Percentiles rank a stretch among this genome's conserved stretches.
Evolutionary conservation across 2,797 vertebrate genomes (phyloP).

Genomic region (Microctenopoma stevenorrisi): DNA sequence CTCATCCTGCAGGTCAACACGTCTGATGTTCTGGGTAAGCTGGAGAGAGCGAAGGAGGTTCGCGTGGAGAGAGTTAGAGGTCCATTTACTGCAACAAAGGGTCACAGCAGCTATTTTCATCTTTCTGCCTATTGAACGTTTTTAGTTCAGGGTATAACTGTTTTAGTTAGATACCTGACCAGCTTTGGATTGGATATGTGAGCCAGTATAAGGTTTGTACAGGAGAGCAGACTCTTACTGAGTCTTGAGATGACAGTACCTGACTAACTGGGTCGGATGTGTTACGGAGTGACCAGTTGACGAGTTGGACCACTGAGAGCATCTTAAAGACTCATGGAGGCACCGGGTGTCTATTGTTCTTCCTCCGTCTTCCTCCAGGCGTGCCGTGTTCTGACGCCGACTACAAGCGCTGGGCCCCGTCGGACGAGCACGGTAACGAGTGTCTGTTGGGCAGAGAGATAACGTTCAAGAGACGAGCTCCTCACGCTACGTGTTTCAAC

Average conservation of each 20-base stretch:
- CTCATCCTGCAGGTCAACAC: slow-evolving; percentile 97
- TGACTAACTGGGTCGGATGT: too few relatives aligned
- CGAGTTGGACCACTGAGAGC: too few relatives aligned
- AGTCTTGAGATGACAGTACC: too few relatives aligned
- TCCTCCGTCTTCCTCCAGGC: slow-evolving; percentile 75
- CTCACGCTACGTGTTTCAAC: slow-evolving; percentile 96
- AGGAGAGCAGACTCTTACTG: too few relatives aligned
- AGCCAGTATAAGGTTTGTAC: too few relatives aligned
- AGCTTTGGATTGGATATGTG: too few relatives aligned
- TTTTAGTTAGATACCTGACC: too few relatives aligned
- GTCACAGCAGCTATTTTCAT: slow-evolving; percentile 8
- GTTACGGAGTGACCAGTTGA: neutral
- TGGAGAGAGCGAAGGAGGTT: neutral
- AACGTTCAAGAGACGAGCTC: slow-evolving; percentile 92
- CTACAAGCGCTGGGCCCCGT: slow-evolving; percentile 98
- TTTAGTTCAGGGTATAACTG: too few relatives aligned
- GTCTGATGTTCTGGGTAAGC: slow-evolving; percentile 91
- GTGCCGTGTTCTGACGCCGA: slow-evolving; percentile 94
- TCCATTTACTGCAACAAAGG: slow-evolving; percentile 12
- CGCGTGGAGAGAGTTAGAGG: neutral
- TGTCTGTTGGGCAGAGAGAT: slow-evolving; percentile 94
- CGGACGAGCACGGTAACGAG: slow-evolving; percentile 93
- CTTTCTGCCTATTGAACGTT: neutral
- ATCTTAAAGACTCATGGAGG: neutral
- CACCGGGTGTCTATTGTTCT: too few relatives aligned